Conservation (phyloP, 2,888 invertebrate genomes). For the Tenthredo mesomela region DNA sequence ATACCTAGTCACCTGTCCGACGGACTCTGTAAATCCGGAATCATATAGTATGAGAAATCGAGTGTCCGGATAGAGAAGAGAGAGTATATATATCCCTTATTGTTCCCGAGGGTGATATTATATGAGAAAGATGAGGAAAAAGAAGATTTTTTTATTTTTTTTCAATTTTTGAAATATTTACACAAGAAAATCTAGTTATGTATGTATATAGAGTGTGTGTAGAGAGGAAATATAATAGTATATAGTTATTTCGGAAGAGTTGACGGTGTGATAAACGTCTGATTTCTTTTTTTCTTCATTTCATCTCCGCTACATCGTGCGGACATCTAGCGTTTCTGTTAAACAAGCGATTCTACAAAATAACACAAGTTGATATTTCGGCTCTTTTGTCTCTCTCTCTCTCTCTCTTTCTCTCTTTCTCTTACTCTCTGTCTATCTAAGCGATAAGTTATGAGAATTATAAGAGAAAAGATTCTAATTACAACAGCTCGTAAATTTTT, state of each 20-base stretch:
- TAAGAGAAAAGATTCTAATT: background rate
- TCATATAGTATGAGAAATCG: background rate
- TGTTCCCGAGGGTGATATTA: too few species aligned
- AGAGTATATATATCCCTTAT: too few species aligned
- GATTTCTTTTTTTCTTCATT: background rate
- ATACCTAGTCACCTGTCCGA: background rate
- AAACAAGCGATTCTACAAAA: conserved; percentile 3
- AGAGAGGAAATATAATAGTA: too few species aligned
- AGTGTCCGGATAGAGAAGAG: background rate
- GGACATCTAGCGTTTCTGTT: background rate
- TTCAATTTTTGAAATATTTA: too few species aligned
- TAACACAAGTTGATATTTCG: conserved; percentile 3
- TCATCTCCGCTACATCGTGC: background rate
- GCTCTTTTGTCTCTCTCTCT: background rate
- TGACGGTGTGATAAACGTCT: background rate
- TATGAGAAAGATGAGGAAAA: too few species aligned
- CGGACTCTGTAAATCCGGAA: background rate
- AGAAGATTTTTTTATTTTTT: too few species aligned
- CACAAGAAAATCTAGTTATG: too few species aligned
- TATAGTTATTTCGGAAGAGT: background rate
- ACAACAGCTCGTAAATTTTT: too few species aligned
- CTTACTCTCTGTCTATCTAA: too few species aligned
- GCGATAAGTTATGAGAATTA: background rate
- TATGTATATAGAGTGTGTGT: too few species aligned
- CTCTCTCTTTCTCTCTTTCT: background rate